A percentile compares a stretch with the other conserved stretches of the same genome.
These are phyloP conservation scores for Hemitrygon akajei DNA, from an alignment of 2,797 vertebrate species.

Conservation along the genomic window DNA sequence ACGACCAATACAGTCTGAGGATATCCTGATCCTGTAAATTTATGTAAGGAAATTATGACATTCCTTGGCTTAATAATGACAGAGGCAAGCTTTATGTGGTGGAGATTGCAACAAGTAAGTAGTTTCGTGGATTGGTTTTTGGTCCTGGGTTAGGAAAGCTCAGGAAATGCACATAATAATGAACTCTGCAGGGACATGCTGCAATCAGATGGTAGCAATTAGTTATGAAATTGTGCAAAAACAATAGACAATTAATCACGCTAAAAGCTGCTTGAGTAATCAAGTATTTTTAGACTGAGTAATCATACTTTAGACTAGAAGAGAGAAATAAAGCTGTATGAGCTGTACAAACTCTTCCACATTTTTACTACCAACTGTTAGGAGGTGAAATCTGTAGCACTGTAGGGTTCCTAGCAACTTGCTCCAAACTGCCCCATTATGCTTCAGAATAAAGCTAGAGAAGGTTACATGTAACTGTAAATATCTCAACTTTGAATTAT, in stretches of 20 bases:
- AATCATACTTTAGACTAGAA: not conserved
- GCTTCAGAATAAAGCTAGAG: not conserved
- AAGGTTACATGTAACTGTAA: not conserved
- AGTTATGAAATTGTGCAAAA: not conserved
- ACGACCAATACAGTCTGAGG: too few relatives aligned
- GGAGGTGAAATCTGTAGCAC: too few relatives aligned
- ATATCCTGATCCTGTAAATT: too few relatives aligned
- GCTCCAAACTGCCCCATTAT: too few relatives aligned
- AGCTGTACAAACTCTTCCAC: not conserved
- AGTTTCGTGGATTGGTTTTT: not conserved
- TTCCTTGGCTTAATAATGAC: too few relatives aligned
- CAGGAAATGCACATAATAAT: not conserved
- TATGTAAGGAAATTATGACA: not conserved
- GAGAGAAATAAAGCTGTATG: not conserved
- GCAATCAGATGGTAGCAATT: not conserved
- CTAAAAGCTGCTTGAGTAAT: not conserved
- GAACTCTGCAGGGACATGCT: not conserved
- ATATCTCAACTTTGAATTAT: not conserved
- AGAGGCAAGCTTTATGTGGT: not conserved
- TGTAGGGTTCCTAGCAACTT: not conserved
- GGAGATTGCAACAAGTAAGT: not conserved
- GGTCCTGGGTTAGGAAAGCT: not conserved
- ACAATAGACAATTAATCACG: not conserved
- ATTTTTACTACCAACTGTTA: not conserved
- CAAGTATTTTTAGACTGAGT: slow-evolving; percentile 16